Percentiles rank a stretch among this genome's conserved stretches.
phyloP scores from a whole-genome alignment of 2,888 invertebrate species.

The Parnassius apollo region DNA sequence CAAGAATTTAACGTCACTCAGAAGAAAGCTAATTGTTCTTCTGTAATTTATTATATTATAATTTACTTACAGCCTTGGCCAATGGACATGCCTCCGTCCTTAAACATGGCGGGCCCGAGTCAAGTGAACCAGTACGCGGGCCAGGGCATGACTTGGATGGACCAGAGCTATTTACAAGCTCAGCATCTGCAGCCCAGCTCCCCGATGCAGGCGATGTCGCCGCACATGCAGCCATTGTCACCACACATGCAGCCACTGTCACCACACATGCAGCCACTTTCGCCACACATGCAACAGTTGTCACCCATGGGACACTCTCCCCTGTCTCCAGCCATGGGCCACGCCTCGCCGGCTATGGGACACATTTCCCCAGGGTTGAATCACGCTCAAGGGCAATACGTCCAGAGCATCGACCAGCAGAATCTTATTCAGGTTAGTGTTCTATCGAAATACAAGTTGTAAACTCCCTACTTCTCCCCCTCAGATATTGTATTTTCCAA shows the following conservation, averaged over 20 bases:
- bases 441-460: too few relatives aligned
- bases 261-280: constrained; percentile 18
- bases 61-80: constrained; percentile 28
- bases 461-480: too few relatives aligned
- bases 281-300: not conserved
- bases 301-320: constrained; percentile 41
- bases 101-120: constrained; percentile 31
- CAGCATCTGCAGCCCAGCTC: constrained; percentile 26
- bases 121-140: constrained; percentile 29
- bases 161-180: constrained; percentile 31
- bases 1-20: too few relatives aligned
- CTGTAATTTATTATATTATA: too few relatives aligned
- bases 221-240: constrained; percentile 10
- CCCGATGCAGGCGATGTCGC: constrained; percentile 27
- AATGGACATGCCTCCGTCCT: constrained; percentile 29
- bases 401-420: constrained; percentile 21
- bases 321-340: constrained; percentile 25
- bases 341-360: constrained; percentile 38
- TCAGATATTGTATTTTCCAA: too few relatives aligned
- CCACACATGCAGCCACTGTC: constrained; percentile 15
- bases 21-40: too few relatives aligned
- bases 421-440: constrained; percentile 16
- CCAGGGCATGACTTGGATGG: constrained; percentile 33
- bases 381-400: constrained; percentile 22
- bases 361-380: constrained; percentile 41